Evolutionary conservation across 2,797 vertebrate species (phyloP).

Genomic region (Fringilla coelebs): DNA sequence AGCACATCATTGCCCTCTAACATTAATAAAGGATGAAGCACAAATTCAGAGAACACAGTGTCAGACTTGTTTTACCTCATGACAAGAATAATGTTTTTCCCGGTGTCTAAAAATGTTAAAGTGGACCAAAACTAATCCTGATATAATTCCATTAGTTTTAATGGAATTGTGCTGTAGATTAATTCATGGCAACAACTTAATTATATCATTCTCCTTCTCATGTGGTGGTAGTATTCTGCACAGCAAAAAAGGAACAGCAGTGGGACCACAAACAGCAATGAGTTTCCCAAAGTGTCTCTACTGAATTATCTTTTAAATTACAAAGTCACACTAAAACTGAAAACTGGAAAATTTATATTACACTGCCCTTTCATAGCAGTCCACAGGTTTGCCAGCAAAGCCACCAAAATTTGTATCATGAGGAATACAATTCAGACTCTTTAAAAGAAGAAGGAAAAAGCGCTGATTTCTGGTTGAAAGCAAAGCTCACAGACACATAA

Average conservation of each 20-base stretch:
- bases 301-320: constrained; percentile 23
- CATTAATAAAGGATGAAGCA: neutral
- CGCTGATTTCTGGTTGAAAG: neutral
- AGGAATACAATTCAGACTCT: neutral
- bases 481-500: neutral
- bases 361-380: neutral
- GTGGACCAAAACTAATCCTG: neutral
- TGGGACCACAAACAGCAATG: neutral
- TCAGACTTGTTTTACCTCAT: neutral
- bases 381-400: neutral
- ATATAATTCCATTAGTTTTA: neutral
- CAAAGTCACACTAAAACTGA: neutral
- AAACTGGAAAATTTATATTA: neutral
- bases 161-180: neutral
- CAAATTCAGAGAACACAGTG: neutral
- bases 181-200: neutral
- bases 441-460: neutral
- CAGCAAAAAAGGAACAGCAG: neutral
- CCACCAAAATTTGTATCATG: neutral
- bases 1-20: neutral
- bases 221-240: neutral
- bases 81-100: neutral
- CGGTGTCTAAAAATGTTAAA: neutral
- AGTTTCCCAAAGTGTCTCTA: neutral
- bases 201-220: neutral